phyloP scores from a whole-genome alignment of 2,113 vertebrate species.

The Nothocercus nigrocapillus region DNA sequence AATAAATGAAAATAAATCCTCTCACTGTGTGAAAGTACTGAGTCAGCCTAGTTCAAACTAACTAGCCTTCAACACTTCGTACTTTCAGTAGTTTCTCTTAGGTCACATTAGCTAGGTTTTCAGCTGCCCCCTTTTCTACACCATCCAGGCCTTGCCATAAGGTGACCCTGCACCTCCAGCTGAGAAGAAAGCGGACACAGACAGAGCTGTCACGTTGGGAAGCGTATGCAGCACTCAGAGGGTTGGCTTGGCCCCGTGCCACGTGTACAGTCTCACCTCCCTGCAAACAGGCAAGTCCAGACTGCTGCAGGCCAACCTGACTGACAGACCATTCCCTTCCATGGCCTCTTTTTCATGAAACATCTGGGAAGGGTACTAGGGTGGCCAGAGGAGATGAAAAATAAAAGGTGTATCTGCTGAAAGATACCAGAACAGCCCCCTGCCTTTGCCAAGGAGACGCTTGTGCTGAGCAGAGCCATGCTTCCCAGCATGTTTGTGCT shows the following conservation, averaged over 20 bases:
- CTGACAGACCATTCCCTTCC: not conserved
- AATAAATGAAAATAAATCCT: not conserved
- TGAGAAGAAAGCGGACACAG: not conserved
- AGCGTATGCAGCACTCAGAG: no score
- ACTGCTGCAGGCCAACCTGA: not conserved
- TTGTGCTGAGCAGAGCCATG: not conserved
- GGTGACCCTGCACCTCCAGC: not conserved
- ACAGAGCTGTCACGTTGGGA: no score
- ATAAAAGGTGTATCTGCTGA: not conserved
- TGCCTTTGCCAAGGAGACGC: not conserved
- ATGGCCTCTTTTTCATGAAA: not conserved
- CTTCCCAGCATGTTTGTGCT: not conserved
- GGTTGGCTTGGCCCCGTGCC: no score
- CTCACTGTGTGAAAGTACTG: not conserved
- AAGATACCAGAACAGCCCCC: not conserved
- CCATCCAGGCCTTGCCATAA: no score
- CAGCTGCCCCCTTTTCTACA: not conserved
- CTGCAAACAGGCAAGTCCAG: not conserved
- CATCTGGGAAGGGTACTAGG: not conserved
- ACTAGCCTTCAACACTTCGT: not conserved
- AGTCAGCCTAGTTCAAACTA: not conserved
- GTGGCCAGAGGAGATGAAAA: not conserved
- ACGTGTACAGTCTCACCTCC: no score
- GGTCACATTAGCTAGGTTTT: not conserved
- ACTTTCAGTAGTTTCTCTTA: not conserved